Evolutionary conservation across 1,140 invertebrate genomes (phyloP), one percentile per base, ranked within the genome.

Genomic region (Drosophila mauritiana): DNA sequence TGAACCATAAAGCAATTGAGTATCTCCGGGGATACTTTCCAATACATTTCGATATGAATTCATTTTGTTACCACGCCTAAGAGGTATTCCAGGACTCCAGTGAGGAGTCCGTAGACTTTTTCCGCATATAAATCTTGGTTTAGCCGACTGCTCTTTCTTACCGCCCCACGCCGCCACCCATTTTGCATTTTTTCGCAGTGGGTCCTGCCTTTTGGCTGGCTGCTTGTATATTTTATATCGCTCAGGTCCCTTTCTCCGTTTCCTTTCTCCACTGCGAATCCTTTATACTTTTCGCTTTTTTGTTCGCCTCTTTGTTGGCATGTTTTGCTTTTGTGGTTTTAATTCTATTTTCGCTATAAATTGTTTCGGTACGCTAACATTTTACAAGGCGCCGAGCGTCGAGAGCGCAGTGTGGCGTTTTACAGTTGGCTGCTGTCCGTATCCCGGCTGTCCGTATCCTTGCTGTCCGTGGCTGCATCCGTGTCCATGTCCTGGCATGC

Each of bases 321-420:
- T 88, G 79, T 82, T 88, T 88, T 88, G 83, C 83, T 89, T 88
- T 88, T 89, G 83, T 88, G 83, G 83, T 88, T 88, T 86, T 88
- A 88, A 88, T 88, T 88, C 84, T 88, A 88, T 88, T 89, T 88
- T 88, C 83, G 78, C 83, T 83, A 89, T 88, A 88, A 83, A 88
- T 88, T 88, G 83, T 88, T 88, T 89, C 80, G 80, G 67, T 88
- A 79, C 82, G 78, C 73, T 81, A 85, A 81, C 82, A 85, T 85
- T 85, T 86, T 85, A 86, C 82, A 73, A 73, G 62, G 56, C 80
- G 80, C 48, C 59, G 40, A 69, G 51, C 64, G 36, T 61, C 54
- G 51, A 68, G 75, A 42, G 65, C 40, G 65, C 42, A 74, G 58
- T 65, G 61, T 61, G 75, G 80, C 76, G 70, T 80, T 81, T 81